These are phyloP conservation scores for Xylocopa sonorina DNA, from an alignment of 1,140 invertebrate genomes.

Conservation along the genomic window DNA sequence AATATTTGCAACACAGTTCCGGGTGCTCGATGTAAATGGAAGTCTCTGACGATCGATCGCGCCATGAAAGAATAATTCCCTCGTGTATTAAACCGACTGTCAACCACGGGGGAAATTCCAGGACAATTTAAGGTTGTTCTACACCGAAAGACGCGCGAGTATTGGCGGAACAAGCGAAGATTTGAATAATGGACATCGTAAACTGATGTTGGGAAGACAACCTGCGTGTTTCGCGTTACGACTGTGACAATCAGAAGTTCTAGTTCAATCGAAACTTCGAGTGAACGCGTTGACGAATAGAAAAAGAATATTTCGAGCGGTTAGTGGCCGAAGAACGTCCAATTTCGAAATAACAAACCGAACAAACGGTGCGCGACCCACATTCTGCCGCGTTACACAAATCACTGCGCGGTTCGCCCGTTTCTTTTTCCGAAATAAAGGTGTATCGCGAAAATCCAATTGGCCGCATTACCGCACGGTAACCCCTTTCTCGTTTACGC, in stretches of 20 bases:
- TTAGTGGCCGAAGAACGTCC: too few relatives aligned
- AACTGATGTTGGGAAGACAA: too few relatives aligned
- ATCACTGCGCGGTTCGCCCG: not conserved
- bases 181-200: constrained; percentile 1
- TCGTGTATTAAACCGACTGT: constrained; percentile 2
- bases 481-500: constrained; percentile 13
- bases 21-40: not conserved
- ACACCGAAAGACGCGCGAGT: too few relatives aligned
- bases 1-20: not conserved
- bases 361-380: too few relatives aligned
- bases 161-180: not conserved
- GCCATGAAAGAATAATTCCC: constrained; percentile 5
- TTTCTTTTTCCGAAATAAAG: not conserved
- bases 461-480: not conserved
- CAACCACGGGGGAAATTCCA: constrained; percentile 21
- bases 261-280: not conserved
- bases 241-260: not conserved
- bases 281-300: too few relatives aligned
- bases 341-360: too few relatives aligned
- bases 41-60: not conserved
- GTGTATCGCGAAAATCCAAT: not conserved
- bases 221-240: not conserved
- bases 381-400: not conserved
- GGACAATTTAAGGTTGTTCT: constrained; percentile 3
- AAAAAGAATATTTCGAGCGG: too few relatives aligned